Percentiles rank a stretch among this genome's conserved stretches.
phyloP scores from a whole-genome alignment of 2,797 vertebrate species.

The Microcaecilia unicolor region DNA sequence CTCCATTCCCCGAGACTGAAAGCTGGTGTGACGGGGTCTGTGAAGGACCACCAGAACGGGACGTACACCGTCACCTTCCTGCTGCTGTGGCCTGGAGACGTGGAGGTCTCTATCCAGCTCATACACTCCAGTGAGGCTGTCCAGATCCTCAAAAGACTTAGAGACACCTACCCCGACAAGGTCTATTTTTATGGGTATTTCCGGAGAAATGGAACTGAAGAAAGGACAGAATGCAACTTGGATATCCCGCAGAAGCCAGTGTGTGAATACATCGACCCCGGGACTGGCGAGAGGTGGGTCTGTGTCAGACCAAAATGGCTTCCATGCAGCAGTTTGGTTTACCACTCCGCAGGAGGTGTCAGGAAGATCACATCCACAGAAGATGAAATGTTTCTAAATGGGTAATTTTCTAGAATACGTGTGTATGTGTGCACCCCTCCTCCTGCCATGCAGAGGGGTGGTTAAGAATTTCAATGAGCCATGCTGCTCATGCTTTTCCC shows the following conservation, averaged over 20 bases:
- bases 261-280: neutral
- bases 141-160: constrained; percentile 16
- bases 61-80: constrained; percentile 29
- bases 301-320: neutral
- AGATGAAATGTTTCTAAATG: neutral
- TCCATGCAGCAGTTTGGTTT: neutral
- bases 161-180: constrained; percentile 23
- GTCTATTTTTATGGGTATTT: neutral
- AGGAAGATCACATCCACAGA: neutral
- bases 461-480: no score
- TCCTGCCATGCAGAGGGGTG: no score
- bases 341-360: neutral
- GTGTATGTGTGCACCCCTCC: no score
- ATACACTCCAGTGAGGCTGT: constrained; percentile 44
- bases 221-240: neutral
- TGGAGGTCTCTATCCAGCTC: constrained; percentile 25
- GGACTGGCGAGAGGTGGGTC: neutral
- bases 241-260: neutral
- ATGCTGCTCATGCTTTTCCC: no score
- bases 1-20: constrained; percentile 21
- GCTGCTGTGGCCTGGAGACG: constrained; percentile 31
- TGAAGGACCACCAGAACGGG: constrained; percentile 35
- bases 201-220: neutral
- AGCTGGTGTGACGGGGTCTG: constrained; percentile 25
- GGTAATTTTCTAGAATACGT: no score